Conservation (phyloP, 2,113 vertebrate species). For the Zosterops hypoxanthus region DNA sequence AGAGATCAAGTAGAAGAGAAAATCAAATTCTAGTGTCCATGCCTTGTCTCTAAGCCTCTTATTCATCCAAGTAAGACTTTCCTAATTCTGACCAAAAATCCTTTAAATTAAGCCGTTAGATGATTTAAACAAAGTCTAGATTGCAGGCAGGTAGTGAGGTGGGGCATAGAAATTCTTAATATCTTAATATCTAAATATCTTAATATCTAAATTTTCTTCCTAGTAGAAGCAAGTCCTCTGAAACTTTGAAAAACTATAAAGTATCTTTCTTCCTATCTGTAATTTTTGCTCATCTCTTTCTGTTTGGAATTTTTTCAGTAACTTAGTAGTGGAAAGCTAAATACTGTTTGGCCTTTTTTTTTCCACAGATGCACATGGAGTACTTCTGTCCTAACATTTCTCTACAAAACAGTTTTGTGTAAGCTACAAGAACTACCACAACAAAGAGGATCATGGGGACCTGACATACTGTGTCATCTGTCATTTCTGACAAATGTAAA, state of each 20-base stretch:
- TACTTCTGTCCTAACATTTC: neutral
- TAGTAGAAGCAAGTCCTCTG: neutral
- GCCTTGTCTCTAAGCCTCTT: neutral
- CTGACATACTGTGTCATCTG: slow-evolving; percentile 9
- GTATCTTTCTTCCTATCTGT: neutral
- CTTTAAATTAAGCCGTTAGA: neutral
- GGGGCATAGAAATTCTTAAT: neutral
- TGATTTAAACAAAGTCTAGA: neutral
- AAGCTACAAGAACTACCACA: neutral
- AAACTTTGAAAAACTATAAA: neutral
- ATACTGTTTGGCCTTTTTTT: neutral
- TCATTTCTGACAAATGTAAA: slow-evolving; percentile 47
- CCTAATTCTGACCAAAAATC: neutral
- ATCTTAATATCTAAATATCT: neutral
- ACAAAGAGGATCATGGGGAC: neutral
- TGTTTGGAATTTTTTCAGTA: neutral
- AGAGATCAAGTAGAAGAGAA: neutral
- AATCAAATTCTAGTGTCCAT: neutral
- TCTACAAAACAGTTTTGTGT: neutral
- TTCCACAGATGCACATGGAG: neutral
- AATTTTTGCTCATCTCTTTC: neutral
- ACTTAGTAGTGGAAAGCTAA: neutral
- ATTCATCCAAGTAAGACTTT: neutral
- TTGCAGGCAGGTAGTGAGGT: fast-evolving
- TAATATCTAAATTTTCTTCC: neutral